Evolutionary conservation across 2,113 vertebrate species (phyloP), one percentile per base, ranked within the genome.

Genomic region (Tiliqua scincoides): DNA sequence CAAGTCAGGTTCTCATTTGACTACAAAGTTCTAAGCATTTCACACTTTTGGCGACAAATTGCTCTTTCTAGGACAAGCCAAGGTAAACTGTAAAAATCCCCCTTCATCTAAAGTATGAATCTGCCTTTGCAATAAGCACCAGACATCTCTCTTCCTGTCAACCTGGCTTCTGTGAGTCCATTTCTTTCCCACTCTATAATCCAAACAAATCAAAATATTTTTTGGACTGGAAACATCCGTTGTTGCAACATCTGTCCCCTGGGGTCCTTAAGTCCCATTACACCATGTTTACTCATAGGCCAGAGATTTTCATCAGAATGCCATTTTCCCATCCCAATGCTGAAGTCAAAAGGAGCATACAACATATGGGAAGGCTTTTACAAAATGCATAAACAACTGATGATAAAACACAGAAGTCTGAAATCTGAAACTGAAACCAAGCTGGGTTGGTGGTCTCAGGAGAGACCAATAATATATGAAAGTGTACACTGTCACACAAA

Each of bases 251-350:
- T 96, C 94, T 89, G 93, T 93, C 93, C 95, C 94, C 93, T 88
- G 79, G 95, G 96, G 96, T 97, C 96, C 91, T 84, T 70, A 17
- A 93, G 95, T 97, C 96, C 96, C 97, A 97, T 96, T 96, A 97
- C 97, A 97, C 91, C 0, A 23, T 91, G 86, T 95, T 94, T 94
- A 96, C 92, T 93, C 95, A 94, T 89, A 93, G 91, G 90, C 92
- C 93, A 92, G 94, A 92, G 94, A 91, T 93, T 94, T 88, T 84
- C 88, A 87, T 81, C 83, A 94, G 87, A 91, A 91, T 92, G 87
- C 87, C 85, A 88, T 92, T 95, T 96, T 94, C 95, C 90, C 95
- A 87, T 92, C 80, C 93, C 88, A 91, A 87, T 88, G 90, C 79
- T 92, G 65, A 91, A 92, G 90, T 94, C 90, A 90, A 82, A 85